Evolutionary conservation across 2,888 invertebrate genomes (phyloP).

Genomic region (Palloptera scutellata): DNA sequence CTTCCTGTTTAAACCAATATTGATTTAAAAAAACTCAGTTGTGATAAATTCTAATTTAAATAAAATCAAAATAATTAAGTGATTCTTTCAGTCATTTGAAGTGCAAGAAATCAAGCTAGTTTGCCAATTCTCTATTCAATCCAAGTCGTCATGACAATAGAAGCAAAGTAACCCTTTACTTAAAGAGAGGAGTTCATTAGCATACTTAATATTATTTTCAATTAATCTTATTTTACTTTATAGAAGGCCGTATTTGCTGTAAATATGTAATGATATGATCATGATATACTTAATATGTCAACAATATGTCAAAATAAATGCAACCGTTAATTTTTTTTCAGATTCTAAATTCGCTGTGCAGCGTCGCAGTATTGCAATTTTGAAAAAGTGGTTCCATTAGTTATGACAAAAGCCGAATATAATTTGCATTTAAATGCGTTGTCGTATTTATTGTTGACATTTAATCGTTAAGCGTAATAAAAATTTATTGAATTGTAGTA

Average conservation of each 20-base stretch:
- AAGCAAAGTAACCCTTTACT: too few relatives aligned
- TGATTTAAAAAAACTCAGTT: too few relatives aligned
- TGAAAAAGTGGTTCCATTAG: constrained; percentile 8
- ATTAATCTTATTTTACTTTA: constrained; percentile 5
- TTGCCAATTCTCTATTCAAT: too few relatives aligned
- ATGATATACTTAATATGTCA: constrained; percentile 40
- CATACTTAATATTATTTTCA: neutral
- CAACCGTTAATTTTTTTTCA: constrained; percentile 36
- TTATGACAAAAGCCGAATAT: constrained; percentile 18
- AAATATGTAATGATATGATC: constrained; percentile 14
- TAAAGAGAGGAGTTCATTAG: constrained; percentile 11
- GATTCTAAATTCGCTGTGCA: neutral
- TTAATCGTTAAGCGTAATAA: constrained; percentile 15
- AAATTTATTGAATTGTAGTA: constrained; percentile 4
- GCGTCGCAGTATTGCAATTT: constrained; percentile 12
- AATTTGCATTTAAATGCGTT: neutral
- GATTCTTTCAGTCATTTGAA: too few relatives aligned
- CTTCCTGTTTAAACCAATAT: too few relatives aligned
- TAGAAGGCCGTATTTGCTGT: too few relatives aligned
- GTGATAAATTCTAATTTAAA: too few relatives aligned
- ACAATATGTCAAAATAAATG: constrained; percentile 40
- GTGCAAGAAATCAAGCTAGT: too few relatives aligned
- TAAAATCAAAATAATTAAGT: too few relatives aligned
- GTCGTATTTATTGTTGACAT: constrained; percentile 15
- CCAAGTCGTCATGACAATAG: too few relatives aligned